These are phyloP conservation scores for Corythaixoides concolor DNA, from an alignment of 2,113 vertebrate genomes.

Conservation along the genomic window DNA sequence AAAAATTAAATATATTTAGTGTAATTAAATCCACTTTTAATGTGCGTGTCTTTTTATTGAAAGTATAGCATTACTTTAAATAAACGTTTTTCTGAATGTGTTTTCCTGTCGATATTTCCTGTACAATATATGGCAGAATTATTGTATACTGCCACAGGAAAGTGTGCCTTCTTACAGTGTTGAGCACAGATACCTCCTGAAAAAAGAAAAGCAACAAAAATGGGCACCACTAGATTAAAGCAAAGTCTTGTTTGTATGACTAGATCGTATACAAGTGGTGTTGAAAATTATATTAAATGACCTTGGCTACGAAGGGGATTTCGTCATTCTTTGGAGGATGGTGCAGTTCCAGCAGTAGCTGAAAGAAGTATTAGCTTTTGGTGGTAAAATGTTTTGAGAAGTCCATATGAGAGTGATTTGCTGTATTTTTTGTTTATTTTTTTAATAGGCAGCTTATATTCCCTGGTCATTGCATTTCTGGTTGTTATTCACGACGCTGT, in stretches of 20 bases:
- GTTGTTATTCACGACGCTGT: neutral
- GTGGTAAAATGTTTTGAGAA: neutral
- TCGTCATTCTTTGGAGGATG: neutral
- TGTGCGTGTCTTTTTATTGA: neutral
- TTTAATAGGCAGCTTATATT: neutral
- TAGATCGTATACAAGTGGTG: neutral
- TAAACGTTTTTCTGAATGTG: neutral
- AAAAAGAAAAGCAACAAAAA: neutral
- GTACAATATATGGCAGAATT: neutral
- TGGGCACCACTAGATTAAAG: neutral
- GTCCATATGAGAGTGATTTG: neutral
- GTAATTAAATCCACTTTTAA: neutral
- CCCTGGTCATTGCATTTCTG: neutral
- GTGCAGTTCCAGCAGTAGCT: neutral
- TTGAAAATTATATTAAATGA: neutral
- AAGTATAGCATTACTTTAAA: neutral
- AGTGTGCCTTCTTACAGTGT: neutral
- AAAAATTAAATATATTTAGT: neutral
- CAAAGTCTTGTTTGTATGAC: neutral
- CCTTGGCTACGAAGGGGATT: neutral
- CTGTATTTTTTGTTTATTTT: neutral
- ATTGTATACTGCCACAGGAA: neutral
- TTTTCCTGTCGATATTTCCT: neutral
- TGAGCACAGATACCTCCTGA: neutral
- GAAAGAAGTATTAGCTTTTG: neutral